These are phyloP conservation scores for Neoascia interrupta DNA, from an alignment of 2,888 invertebrate genomes.

Conservation along the genomic window DNA sequence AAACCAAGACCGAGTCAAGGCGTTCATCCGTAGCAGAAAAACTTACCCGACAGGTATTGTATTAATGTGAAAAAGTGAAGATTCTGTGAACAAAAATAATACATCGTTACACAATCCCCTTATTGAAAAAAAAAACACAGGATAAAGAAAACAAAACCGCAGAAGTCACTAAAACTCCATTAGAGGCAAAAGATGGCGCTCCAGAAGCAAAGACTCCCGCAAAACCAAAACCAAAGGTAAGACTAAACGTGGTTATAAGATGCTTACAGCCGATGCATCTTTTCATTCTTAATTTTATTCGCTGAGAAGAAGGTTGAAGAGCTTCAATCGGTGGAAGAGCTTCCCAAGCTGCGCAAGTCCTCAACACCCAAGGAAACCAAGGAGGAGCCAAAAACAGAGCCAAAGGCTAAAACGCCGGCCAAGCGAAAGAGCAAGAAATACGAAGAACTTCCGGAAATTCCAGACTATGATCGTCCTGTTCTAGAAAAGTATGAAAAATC, in stretches of 20 bases:
- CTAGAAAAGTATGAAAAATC: constrained; percentile 85
- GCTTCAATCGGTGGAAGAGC: constrained; percentile 74
- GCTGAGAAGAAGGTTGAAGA: constrained; percentile 75
- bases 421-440: constrained; percentile 79
- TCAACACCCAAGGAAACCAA: constrained; percentile 73
- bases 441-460: constrained; percentile 83
- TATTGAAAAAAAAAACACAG: no score
- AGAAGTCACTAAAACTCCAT: no score
- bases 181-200: no score
- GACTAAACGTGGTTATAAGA: neutral
- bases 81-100: no score
- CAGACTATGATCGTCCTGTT: constrained; percentile 88
- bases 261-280: no score
- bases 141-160: no score
- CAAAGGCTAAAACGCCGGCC: constrained; percentile 75
- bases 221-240: constrained; percentile 76
- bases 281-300: neutral
- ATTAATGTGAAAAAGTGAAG: no score
- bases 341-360: constrained; percentile 78
- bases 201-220: no score
- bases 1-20: constrained; percentile 73
- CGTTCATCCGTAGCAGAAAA: constrained; percentile 76
- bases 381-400: constrained; percentile 76
- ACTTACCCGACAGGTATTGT: no score
- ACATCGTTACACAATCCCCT: no score